Percentiles rank a stretch among this genome's conserved stretches.
Evolutionary conservation across 2,797 vertebrate genomes (phyloP).

Genomic region (Acipenser transmontanus): DNA sequence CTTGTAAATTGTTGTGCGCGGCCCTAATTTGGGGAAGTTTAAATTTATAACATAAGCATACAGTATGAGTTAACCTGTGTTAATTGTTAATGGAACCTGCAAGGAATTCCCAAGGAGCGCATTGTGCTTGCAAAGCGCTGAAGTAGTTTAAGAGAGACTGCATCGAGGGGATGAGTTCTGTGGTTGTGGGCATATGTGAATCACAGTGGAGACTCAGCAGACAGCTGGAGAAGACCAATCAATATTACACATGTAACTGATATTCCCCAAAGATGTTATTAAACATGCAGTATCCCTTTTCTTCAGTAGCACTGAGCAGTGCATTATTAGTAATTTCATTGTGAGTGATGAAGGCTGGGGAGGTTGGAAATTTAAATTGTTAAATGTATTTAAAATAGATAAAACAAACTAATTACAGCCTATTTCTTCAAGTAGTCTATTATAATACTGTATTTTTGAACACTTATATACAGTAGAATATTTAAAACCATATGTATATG

Average conservation of each 20-base stretch:
- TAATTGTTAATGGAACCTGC: background rate
- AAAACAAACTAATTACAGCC: no score
- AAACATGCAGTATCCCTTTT: slow-evolving; percentile 30
- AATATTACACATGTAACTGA: slow-evolving; percentile 32
- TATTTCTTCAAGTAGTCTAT: no score
- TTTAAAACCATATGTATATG: no score
- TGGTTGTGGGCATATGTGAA: background rate
- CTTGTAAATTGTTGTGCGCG: no score
- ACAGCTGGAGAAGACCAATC: slow-evolving; percentile 13
- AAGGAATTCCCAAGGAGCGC: background rate
- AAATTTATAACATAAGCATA: no score
- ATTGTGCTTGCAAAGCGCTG: background rate
- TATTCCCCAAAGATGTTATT: slow-evolving; percentile 33
- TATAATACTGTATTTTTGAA: no score
- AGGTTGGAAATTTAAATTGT: no score
- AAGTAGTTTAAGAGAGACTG: background rate
- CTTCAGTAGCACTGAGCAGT: background rate
- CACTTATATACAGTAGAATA: no score
- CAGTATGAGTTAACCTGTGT: background rate
- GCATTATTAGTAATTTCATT: no score
- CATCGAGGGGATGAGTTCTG: background rate
- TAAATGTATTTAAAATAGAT: no score
- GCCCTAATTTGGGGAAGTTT: no score
- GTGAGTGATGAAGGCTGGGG: no score
- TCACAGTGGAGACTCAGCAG: background rate